Evolutionary conservation across 2,888 invertebrate genomes (phyloP).

Genomic region (Melanotus villosus): DNA sequence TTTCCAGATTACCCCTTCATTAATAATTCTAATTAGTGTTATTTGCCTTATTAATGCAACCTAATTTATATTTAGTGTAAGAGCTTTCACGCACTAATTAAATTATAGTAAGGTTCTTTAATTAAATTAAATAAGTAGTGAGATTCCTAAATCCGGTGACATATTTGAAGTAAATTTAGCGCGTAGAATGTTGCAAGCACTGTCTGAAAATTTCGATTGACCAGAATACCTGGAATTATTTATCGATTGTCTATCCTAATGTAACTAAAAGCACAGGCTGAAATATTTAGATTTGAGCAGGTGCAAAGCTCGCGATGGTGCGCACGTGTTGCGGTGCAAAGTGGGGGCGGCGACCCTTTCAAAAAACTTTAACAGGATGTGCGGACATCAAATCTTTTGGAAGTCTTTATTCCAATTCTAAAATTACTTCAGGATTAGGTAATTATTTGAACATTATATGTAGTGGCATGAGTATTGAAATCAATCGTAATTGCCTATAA

Average conservation of each 20-base stretch:
- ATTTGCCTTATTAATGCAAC: background rate
- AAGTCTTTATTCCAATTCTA: conserved; percentile 28
- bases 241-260: conserved; percentile 27
- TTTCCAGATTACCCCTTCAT: background rate
- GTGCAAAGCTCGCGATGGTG: conserved; percentile 43
- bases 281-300: conserved; percentile 41
- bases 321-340: conserved; percentile 48
- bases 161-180: background rate
- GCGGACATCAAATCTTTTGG: conserved; percentile 33
- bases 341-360: conserved; percentile 42
- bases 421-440: conserved; percentile 46
- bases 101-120: background rate
- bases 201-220: background rate
- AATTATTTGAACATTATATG: conserved; percentile 26
- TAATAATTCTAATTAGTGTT: background rate
- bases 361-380: conserved; percentile 39
- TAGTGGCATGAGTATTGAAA: background rate
- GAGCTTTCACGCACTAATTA: background rate
- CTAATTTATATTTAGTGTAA: background rate
- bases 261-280: conserved; percentile 31
- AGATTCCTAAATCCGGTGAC: background rate
- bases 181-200: background rate
- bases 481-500: background rate
- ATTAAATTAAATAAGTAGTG: conserved; percentile 15
- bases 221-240: background rate